Base-by-base conservation (phyloP, 2,797 vertebrate genomes). In the Sandelia bainsii region DNA sequence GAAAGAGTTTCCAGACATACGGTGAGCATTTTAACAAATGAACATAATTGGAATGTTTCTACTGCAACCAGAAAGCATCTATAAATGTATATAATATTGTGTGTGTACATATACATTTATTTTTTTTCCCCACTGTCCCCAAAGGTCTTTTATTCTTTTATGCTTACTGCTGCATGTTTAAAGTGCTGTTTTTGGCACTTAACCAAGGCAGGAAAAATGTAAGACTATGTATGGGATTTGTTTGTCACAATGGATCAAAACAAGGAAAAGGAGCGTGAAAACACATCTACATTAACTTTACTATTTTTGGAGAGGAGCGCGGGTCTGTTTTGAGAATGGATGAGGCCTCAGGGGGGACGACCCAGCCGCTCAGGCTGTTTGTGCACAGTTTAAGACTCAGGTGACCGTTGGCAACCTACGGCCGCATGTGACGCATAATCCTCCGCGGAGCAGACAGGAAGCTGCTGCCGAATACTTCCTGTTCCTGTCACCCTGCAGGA, bases 1-100 rank as follows among this genome's bases (percentile, higher is more conserved):
- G 45, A 93, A 96, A 37, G 96, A 97, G 87, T 98, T 97, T 84
- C 97, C 97, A 1, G 97, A 98, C 12, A 93, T 98, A 81, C 91
- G 96, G 97, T 98, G 86, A 94, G 95, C 7, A 1, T 1, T 59
- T 64, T 59, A 63, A 20, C 45, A 71, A 62, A 68, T 60, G 2
- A 77, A 58, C 5, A 56, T 2, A n/a, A 27, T 52, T 75, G 20
- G 57, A 56, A 69, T 19, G 3, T 76, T 81, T 72, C 37, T 56
- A 23, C 29, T 68, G 44, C 49, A 42, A 75, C 63, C 63, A 84
- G 83, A 83, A 89, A 88, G 73, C 37, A 11, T 85, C 77, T 78
- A 84, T 73, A 49, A 88, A 81, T 85, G 83, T 74, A 84, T 34
- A 32, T 8, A 32, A 32, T 32, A 32, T 8, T 32, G 27, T 29